Evolutionary conservation across 2,888 invertebrate genomes (phyloP).

Genomic region (Linnaemya vulpina): DNA sequence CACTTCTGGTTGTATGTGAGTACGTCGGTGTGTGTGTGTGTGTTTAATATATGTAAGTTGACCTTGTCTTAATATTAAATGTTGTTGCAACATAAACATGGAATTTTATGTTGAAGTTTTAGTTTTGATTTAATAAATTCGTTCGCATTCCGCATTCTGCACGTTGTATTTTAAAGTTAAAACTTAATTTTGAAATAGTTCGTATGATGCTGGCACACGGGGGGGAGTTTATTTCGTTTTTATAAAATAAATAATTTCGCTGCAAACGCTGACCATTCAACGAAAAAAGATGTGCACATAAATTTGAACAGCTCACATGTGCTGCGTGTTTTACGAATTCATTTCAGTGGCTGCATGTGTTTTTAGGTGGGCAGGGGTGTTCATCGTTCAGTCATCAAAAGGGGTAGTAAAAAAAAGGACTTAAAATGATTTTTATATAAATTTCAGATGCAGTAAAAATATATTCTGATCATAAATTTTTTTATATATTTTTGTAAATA

Average conservation of each 20-base stretch:
- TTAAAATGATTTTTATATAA: too few species aligned
- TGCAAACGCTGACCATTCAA: constrained; percentile 41
- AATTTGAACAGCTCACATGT: constrained; percentile 55
- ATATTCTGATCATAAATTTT: too few species aligned
- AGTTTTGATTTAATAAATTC: constrained; percentile 20
- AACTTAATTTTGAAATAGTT: background rate
- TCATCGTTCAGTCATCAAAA: background rate
- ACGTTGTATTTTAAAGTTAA: background rate
- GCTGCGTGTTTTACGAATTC: constrained; percentile 23
- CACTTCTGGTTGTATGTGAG: background rate
- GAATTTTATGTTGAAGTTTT: constrained; percentile 66
- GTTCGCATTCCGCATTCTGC: background rate
- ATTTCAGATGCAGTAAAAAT: background rate
- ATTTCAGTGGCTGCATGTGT: constrained; percentile 4
- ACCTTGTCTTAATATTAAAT: constrained; percentile 67
- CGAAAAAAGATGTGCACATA: constrained; percentile 27
- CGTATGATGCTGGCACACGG: too few species aligned
- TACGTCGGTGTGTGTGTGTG: background rate
- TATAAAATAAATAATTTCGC: constrained; percentile 4
- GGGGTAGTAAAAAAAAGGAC: background rate
- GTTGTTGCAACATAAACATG: constrained; percentile 65
- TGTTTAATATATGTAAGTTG: constrained; percentile 27
- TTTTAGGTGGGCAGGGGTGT: background rate
- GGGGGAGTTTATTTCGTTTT: background rate
- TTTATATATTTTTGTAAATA: too few species aligned